Evolutionary conservation across 1,140 invertebrate genomes (phyloP), one percentile per base, ranked within the genome.

Genomic region (Hycleus cichorii): DNA sequence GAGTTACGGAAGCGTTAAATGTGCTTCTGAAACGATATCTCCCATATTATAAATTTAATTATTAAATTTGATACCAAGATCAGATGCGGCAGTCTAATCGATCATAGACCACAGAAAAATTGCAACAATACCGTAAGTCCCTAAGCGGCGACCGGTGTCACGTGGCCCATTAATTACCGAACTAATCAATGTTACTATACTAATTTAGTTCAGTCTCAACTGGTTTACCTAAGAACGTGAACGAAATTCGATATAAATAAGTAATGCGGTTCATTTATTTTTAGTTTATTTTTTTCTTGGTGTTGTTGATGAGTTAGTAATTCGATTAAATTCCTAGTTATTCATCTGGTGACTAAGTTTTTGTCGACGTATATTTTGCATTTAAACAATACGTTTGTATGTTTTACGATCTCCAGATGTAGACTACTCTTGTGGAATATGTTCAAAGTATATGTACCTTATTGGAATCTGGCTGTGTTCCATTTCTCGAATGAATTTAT

Each of bases 121-220:
- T 53, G 50, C 39, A 26, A 38, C 32, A 53, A 45, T 45, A 46
- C 39, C 51, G 51, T 32, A 32, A 4, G 11, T 46, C 52, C 52
- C 52, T 55, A 47, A 45, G 46, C 51, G 45, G 6, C 40, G 12
- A 46, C 47, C 51, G 55, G 57, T 65, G 60, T 65, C 64, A 57
- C 54, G 59, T 66, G 51, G 53, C 62, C 51, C 64, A 66, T 66
- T 66, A 66, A 66, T 66, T 66, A 66, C 57, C 64, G 57, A 59
- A 60, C 50, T 66, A 66, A 66, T 66, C 64, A 66, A 55, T 61
- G 47, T 53, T 52, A 46, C 47, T 64, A 62, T 51, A 60, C 42
- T 47, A 43, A 44, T 46, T 57, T 57, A 58, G 54, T 39, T 12
- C 38, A 44, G 52, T 27, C 52, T 53, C 27, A 27, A 46, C 52